phyloP scores from a whole-genome alignment of 2,888 invertebrate species.

The Calameuta idolon region DNA sequence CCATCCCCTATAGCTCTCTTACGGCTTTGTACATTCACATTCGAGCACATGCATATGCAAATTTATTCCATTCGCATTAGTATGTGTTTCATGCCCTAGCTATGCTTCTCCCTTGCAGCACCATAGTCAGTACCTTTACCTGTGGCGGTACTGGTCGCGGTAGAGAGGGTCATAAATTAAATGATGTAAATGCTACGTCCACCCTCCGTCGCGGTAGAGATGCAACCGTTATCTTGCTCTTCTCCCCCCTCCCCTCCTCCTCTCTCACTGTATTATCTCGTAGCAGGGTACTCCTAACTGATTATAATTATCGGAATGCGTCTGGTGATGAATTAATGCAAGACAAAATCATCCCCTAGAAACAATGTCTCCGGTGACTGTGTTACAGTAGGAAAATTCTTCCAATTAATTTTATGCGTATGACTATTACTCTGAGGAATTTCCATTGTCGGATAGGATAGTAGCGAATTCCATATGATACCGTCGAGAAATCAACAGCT shows the following conservation, averaged over 20 bases:
- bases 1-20: neutral
- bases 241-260: conserved; percentile 9
- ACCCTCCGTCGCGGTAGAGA: conserved; percentile 57
- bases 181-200: conserved; percentile 67
- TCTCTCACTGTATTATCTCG: conserved; percentile 2
- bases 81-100: conserved; percentile 46
- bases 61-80: conserved; percentile 63
- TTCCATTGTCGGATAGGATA: neutral
- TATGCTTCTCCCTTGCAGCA: neutral
- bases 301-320: conserved; percentile 50
- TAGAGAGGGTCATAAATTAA: conserved; percentile 64
- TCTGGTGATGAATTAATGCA: conserved; percentile 27
- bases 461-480: neutral
- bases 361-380: neutral
- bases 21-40: conserved; percentile 45
- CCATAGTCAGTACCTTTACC: neutral
- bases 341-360: conserved; percentile 20
- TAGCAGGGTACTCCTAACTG: conserved; percentile 34
- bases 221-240: conserved; percentile 37
- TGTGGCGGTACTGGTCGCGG: conserved; percentile 31
- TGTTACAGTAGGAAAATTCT: neutral
- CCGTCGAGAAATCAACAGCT: neutral
- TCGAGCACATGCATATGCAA: conserved; percentile 64
- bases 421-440: neutral
- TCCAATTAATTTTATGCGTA: neutral